Evolutionary conservation across 1,140 invertebrate species (phyloP).

Genomic region (Drosophila lacertosa): DNA sequence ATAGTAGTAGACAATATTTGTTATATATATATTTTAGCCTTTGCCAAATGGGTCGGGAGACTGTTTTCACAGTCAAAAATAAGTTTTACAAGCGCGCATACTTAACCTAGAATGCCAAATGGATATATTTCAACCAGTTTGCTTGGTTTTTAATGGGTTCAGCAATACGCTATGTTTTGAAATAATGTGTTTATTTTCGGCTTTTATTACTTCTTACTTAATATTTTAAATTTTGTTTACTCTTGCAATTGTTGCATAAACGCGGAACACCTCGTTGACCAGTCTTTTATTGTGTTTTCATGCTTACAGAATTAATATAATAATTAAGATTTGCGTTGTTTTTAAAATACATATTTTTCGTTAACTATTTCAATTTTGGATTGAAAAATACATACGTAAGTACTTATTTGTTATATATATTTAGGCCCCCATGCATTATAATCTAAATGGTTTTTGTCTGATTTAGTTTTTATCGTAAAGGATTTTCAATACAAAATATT

Average conservation of each 20-base stretch:
- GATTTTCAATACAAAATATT: constrained; percentile 78
- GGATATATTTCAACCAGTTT: constrained; percentile 17
- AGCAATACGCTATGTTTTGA: constrained; percentile 21
- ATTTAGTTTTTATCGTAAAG: constrained; percentile 56
- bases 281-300: constrained; percentile 83
- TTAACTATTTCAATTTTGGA: constrained; percentile 47
- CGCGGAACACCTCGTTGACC: constrained; percentile 84
- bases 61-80: constrained; percentile 19
- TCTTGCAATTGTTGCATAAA: constrained; percentile 79
- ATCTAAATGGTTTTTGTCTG: constrained; percentile 50
- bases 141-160: constrained; percentile 6
- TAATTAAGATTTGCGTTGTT: constrained; percentile 46
- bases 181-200: constrained; percentile 33
- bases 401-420: constrained; percentile 44
- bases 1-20: constrained; percentile 27
- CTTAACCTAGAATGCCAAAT: constrained; percentile 18
- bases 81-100: constrained; percentile 19
- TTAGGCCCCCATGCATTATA: constrained; percentile 47
- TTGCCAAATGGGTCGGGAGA: constrained; percentile 14
- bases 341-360: constrained; percentile 52
- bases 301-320: constrained; percentile 65
- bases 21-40: constrained; percentile 11
- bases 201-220: constrained; percentile 31
- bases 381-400: constrained; percentile 68
- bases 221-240: constrained; percentile 48